A percentile compares a stretch with the other conserved stretches of the same genome.
phyloP scores from a whole-genome alignment of 1,140 invertebrate genomes.

The Colletes gigas region DNA sequence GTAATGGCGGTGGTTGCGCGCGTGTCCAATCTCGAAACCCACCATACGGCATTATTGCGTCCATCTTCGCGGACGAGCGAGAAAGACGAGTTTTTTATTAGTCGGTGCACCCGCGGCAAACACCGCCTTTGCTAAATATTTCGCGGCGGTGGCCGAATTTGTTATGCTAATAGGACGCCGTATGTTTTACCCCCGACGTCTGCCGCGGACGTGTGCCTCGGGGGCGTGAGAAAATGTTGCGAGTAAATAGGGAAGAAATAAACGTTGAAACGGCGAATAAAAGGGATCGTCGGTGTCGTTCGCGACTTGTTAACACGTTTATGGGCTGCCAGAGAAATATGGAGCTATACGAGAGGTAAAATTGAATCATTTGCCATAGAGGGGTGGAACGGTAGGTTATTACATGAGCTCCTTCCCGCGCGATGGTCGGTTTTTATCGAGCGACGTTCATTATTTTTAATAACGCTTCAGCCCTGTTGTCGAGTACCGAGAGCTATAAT shows the following conservation, averaged over 20 bases:
- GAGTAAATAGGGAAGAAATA: background rate
- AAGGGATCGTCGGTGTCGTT: background rate
- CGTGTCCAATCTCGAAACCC: slow-evolving; percentile 17
- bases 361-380: background rate
- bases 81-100: background rate
- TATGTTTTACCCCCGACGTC: background rate
- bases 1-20: slow-evolving; percentile 12
- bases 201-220: background rate
- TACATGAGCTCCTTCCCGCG: background rate
- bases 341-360: background rate
- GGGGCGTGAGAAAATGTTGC: background rate
- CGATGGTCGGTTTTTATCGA: background rate
- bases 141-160: background rate
- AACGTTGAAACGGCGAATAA: no score
- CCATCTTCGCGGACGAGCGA: background rate
- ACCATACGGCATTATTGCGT: background rate
- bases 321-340: slow-evolving; percentile 29
- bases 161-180: background rate
- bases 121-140: background rate
- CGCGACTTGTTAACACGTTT: slow-evolving; percentile 29
- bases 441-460: background rate
- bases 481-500: no score
- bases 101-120: background rate
- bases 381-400: background rate
- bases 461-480: background rate